Conservation (phyloP, 2,113 vertebrate genomes). For the Reinhardtius hippoglossoides region DNA sequence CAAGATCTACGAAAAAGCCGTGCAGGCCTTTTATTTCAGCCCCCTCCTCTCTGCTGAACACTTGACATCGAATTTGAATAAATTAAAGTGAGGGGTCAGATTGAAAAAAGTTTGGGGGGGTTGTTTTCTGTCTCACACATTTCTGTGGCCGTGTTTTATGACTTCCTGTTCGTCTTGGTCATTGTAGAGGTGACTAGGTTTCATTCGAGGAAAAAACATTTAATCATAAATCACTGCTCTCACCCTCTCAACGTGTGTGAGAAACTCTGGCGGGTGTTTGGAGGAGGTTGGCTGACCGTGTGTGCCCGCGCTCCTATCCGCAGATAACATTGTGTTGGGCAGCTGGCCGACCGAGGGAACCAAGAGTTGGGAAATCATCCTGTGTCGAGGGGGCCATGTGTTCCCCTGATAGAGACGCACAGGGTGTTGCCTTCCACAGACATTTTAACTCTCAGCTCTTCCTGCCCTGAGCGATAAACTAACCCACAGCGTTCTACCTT, state of each 20-base stretch:
- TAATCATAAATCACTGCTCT: constrained; percentile 51
- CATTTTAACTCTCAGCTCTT: constrained; percentile 54
- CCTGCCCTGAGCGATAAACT: constrained; percentile 40
- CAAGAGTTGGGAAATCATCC: constrained; percentile 60
- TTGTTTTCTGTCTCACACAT: constrained; percentile 13
- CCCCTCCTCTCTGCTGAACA: neutral
- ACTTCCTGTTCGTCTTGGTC: constrained; percentile 55
- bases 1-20: constrained; percentile 11
- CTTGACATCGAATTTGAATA: too few relatives aligned
- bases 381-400: constrained; percentile 39
- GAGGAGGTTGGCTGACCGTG: constrained; percentile 49
- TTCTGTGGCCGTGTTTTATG: constrained; percentile 44
- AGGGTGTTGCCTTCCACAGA: constrained; percentile 60
- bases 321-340: constrained; percentile 82
- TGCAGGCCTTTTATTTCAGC: neutral
- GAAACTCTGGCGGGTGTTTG: constrained; percentile 43
- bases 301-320: constrained; percentile 51
- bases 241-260: constrained; percentile 47
- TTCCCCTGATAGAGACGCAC: constrained; percentile 56
- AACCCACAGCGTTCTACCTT: constrained; percentile 5
- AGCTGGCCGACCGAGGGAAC: constrained; percentile 51
- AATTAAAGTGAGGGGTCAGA: neutral
- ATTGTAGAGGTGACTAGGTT: constrained; percentile 56
- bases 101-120: neutral
- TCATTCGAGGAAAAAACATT: constrained; percentile 47